Percentiles rank a stretch among this genome's conserved stretches.
Conservation (phyloP, 1,140 invertebrate genomes). For the Marisa cornuarietis region DNA sequence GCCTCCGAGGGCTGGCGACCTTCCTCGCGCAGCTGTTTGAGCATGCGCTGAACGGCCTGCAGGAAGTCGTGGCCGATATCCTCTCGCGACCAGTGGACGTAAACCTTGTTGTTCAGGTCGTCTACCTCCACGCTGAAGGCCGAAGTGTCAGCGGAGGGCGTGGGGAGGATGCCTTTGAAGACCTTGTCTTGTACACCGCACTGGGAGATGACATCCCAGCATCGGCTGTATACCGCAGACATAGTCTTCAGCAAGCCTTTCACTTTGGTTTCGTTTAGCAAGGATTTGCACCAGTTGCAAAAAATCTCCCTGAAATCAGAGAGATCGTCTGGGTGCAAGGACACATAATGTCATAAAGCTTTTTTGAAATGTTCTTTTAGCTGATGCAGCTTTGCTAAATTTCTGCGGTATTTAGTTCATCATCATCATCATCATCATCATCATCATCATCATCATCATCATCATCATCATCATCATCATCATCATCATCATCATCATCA, state of each 20-base stretch:
- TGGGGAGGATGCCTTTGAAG: slow-evolving; percentile 40
- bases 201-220: slow-evolving; percentile 26
- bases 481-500: too few species aligned
- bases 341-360: too few species aligned
- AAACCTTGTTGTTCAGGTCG: slow-evolving; percentile 24
- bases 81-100: slow-evolving; percentile 41
- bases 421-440: too few species aligned
- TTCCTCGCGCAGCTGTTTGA: slow-evolving; percentile 35
- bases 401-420: too few species aligned
- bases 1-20: slow-evolving; percentile 38
- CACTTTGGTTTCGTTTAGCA: slow-evolving; percentile 26
- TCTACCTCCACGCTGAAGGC: slow-evolving; percentile 28
- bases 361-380: too few species aligned
- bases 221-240: slow-evolving; percentile 22
- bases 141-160: neutral
- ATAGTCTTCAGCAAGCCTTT: slow-evolving; percentile 26
- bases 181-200: slow-evolving; percentile 34
- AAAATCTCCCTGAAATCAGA: slow-evolving; percentile 14
- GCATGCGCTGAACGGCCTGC: slow-evolving; percentile 28
- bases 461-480: too few species aligned
- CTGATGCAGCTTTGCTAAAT: too few species aligned
- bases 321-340: too few species aligned
- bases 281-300: slow-evolving; percentile 9
- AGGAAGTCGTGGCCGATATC: slow-evolving; percentile 27
- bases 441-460: too few species aligned